phyloP scores from a whole-genome alignment of 2,113 vertebrate species.

The Bombycilla garrulus region DNA sequence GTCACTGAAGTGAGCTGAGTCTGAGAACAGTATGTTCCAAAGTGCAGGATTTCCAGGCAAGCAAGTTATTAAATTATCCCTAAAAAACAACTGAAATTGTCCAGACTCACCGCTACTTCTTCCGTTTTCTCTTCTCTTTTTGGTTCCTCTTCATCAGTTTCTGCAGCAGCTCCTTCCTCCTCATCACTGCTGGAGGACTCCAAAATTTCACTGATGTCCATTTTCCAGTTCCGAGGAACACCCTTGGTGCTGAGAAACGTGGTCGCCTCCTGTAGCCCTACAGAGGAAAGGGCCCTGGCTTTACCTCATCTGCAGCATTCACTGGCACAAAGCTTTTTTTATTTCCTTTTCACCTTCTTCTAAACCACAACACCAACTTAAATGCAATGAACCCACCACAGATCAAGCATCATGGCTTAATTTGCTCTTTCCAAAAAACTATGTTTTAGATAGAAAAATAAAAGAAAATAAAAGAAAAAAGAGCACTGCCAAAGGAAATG shows the following conservation, averaged over 20 bases:
- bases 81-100: neutral
- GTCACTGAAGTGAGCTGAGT: neutral
- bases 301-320: neutral
- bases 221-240: conserved; percentile 91
- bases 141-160: conserved; percentile 80
- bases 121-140: conserved; percentile 79
- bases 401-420: neutral
- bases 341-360: neutral
- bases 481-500: neutral
- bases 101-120: conserved; percentile 68
- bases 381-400: neutral
- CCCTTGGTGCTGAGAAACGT: conserved; percentile 76
- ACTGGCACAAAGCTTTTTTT: neutral
- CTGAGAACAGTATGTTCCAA: neutral
- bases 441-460: neutral
- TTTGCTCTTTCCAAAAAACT: neutral
- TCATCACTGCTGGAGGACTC: conserved; percentile 95
- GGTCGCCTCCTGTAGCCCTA: conserved; percentile 85
- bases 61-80: neutral
- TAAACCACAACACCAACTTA: neutral
- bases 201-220: conserved; percentile 96
- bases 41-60: neutral
- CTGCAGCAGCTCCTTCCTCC: conserved; percentile 82
- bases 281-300: neutral
- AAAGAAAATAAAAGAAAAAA: fast-evolving